Evolutionary conservation across 2,888 invertebrate species (phyloP).

Genomic region (Rugalucina vietnamica): DNA sequence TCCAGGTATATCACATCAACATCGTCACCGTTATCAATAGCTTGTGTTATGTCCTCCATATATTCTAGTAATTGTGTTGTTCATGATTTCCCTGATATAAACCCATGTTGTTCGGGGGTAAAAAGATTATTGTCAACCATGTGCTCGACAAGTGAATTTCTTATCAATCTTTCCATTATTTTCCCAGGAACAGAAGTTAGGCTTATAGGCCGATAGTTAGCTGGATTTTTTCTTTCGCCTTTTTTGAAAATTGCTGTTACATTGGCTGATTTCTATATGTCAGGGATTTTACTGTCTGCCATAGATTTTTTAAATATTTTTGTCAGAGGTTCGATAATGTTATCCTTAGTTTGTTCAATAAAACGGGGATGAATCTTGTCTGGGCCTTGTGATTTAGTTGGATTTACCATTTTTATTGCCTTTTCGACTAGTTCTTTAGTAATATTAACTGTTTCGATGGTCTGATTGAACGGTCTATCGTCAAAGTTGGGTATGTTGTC

Average conservation of each 20-base stretch:
- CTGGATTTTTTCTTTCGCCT: background rate
- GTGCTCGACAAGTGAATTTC: background rate
- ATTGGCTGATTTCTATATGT: background rate
- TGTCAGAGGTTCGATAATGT: background rate
- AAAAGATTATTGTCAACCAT: background rate
- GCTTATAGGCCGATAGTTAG: background rate
- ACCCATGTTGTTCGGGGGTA: background rate
- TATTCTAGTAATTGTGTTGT: background rate
- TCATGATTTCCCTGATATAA: background rate
- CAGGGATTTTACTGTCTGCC: background rate
- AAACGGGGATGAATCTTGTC: too few relatives aligned
- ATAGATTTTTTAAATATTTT: background rate
- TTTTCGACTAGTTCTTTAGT: too few relatives aligned
- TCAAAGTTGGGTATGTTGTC: too few relatives aligned
- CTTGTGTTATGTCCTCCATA: background rate
- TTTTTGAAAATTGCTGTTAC: background rate
- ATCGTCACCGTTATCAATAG: background rate
- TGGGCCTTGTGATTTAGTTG: too few relatives aligned
- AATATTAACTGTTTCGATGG: too few relatives aligned
- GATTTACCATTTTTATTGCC: too few relatives aligned
- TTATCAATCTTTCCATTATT: background rate
- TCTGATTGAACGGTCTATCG: too few relatives aligned
- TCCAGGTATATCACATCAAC: background rate
- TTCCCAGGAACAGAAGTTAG: background rate
- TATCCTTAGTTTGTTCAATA: too few relatives aligned